Evolutionary conservation across 1,140 invertebrate genomes (phyloP), one percentile per base, ranked within the genome.

Genomic region (Hestina assimilis): DNA sequence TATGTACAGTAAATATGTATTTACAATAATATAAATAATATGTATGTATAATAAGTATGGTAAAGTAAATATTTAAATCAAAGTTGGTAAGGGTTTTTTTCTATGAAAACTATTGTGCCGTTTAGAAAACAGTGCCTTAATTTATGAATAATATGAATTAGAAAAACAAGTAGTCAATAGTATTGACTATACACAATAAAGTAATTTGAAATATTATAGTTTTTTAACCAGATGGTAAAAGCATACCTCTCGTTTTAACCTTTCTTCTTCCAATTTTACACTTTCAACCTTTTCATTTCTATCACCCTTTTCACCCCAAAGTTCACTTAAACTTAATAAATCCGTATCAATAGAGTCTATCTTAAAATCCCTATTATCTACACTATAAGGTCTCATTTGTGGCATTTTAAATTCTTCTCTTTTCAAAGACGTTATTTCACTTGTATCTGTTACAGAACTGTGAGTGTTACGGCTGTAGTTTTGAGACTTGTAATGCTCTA

Each of bases 221-320:
- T n/a, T n/a, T n/a, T n/a, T n/a, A n/a, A n/a, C n/a, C n/a, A 14
- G 50, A 56, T 45, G 11, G 47, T 14, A 31, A 51, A 29, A 24
- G 46, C 55, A 63, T 69, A 94, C 93, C 87, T 93, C 90, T 89
- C 93, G 84, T 61, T 92, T 90, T n/a, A 94, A 85, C 75, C 92
- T 93, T 80, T 95, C 94, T 79, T 95, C 94, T 81, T 95, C 92
- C 5, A 94, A 83, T 76, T 92, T 93, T 20, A 91, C 90, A 56
- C 58, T 83, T n/a, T 85, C 80, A 2, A 57, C 60, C 55, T 74
- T 80, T 42, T 78, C 75, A 23, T 51, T 59, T 61, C 67, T 81
- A 15, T 87, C 84, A 33, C 68, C 75, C 53, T 79, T 89, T 29
- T 90, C 89, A 0, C 89, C 87, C 90, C 90, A 91, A 7, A 91